Conservation (phyloP, 2,797 vertebrate species). For the Darevskia nairensis region DNA sequence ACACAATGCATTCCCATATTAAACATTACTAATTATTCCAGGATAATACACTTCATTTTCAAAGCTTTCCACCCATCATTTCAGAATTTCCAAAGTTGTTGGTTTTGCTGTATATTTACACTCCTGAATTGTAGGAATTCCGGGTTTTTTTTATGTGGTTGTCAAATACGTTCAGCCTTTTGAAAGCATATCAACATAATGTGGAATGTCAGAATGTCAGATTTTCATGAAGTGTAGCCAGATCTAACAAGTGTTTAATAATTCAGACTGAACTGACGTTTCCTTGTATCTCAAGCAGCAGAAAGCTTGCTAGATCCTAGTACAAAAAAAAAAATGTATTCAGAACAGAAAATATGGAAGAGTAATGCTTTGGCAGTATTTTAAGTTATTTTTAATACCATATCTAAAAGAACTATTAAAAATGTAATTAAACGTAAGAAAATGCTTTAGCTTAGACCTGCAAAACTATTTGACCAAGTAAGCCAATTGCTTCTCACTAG, state of each 20-base stretch:
- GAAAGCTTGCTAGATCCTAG: constrained; percentile 15
- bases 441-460: neutral
- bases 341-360: neutral
- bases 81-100: constrained; percentile 45
- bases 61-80: constrained; percentile 22
- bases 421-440: constrained; percentile 16
- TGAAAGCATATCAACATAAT: constrained; percentile 54
- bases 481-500: neutral
- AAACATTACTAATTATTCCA: neutral
- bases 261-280: constrained; percentile 61
- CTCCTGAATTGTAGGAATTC: constrained; percentile 46
- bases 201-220: constrained; percentile 55
- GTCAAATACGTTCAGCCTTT: constrained; percentile 67
- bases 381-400: constrained; percentile 20
- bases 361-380: neutral
- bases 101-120: constrained; percentile 48
- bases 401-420: neutral
- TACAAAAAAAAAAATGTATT: constrained; percentile 39
- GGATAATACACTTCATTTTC: neutral
- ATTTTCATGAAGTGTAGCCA: constrained; percentile 57
- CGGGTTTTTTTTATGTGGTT: constrained; percentile 62
- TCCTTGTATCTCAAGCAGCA: constrained; percentile 48
- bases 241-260: constrained; percentile 69
- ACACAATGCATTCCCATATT: neutral
- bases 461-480: neutral